Conservation (phyloP, 2,113 vertebrate genomes). For the Pampusana beccarii region DNA sequence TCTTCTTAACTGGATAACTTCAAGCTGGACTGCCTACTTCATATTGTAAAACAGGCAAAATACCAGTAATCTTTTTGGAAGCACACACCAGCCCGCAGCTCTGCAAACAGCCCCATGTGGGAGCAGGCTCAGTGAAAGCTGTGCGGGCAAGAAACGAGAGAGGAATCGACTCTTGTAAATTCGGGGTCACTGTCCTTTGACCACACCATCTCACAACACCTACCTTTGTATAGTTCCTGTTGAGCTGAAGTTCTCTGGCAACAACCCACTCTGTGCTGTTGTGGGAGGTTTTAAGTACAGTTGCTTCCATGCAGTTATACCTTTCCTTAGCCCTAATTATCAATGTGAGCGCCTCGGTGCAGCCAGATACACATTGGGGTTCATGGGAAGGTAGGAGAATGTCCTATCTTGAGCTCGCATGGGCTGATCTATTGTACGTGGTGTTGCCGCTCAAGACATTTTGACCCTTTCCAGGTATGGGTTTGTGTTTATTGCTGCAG, state of each 20-base stretch:
- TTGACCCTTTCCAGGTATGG: background rate
- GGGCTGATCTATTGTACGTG: accelerated
- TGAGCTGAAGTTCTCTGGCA: background rate
- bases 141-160: background rate
- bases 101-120: background rate
- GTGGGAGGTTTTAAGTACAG: background rate
- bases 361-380: background rate
- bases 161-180: background rate
- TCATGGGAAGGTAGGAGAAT: too few relatives aligned
- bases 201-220: background rate
- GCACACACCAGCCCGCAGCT: background rate
- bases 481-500: background rate
- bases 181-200: background rate
- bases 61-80: background rate
- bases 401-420: accelerated
- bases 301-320: background rate
- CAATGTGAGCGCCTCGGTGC: background rate
- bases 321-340: background rate
- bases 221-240: background rate
- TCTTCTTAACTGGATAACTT: background rate
- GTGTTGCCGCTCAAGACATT: background rate
- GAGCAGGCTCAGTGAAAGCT: background rate
- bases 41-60: background rate
- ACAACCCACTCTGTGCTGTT: background rate
- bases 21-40: background rate